These are phyloP conservation scores for Koerneria pararmatus DNA, from an alignment of 2,888 invertebrate species.

Conservation along the genomic window DNA sequence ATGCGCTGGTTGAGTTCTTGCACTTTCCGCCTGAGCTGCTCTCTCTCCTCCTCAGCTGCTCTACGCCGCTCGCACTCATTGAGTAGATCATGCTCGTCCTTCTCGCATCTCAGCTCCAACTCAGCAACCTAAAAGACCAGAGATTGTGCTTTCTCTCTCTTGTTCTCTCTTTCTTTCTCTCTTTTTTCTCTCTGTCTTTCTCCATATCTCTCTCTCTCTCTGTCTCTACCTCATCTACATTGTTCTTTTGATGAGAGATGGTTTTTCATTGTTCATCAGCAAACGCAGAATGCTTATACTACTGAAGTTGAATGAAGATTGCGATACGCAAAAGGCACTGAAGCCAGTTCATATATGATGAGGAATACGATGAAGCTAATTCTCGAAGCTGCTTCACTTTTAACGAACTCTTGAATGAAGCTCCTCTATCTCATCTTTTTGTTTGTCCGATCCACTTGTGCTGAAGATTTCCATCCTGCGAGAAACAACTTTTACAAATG, in stretches of 20 bases:
- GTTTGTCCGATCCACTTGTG: constrained; percentile 21
- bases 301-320: too few relatives aligned
- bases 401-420: constrained; percentile 29
- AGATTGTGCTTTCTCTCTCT: neutral
- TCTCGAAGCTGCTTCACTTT: neutral
- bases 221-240: constrained; percentile 29
- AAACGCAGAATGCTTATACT: too few relatives aligned
- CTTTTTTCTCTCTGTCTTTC: constrained; percentile 17
- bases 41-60: constrained; percentile 23
- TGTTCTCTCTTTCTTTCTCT: neutral
- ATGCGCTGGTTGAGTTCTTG: constrained; percentile 30
- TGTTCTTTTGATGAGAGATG: too few relatives aligned
- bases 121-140: constrained; percentile 23
- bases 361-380: neutral
- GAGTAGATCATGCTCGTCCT: constrained; percentile 24
- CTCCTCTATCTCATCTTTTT: constrained; percentile 34
- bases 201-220: constrained; percentile 26
- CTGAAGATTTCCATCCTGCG: constrained; percentile 20
- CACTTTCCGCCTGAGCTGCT: constrained; percentile 30
- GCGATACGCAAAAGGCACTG: too few relatives aligned
- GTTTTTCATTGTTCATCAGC: too few relatives aligned
- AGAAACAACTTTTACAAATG: neutral
- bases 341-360: too few relatives aligned
- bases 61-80: constrained; percentile 21
- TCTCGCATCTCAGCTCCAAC: constrained; percentile 24